Evolutionary conservation across 2,888 invertebrate genomes (phyloP).

Genomic region (Ethmia dodecea): DNA sequence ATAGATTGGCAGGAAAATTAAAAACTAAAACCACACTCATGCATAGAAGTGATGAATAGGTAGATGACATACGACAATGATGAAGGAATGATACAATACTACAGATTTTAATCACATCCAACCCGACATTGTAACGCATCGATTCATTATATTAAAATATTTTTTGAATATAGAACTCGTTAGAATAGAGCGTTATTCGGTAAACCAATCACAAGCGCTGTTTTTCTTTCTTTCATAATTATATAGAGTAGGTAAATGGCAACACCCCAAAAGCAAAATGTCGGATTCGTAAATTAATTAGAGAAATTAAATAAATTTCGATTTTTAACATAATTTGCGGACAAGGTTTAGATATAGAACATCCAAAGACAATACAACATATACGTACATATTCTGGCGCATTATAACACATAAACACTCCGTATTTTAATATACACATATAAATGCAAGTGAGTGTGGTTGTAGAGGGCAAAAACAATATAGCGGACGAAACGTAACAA

Average conservation of each 20-base stretch:
- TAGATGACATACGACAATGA: slow-evolving; percentile 7
- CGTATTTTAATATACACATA: slow-evolving; percentile 26
- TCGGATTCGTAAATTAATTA: slow-evolving; percentile 53
- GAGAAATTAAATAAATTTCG: slow-evolving; percentile 17
- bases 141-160: slow-evolving; percentile 17
- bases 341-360: slow-evolving; percentile 27
- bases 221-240: slow-evolving; percentile 30
- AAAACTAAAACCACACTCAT: slow-evolving; percentile 71
- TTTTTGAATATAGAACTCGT: slow-evolving; percentile 31
- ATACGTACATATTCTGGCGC: slow-evolving; percentile 16
- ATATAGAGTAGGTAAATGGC: slow-evolving; percentile 60
- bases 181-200: slow-evolving; percentile 64
- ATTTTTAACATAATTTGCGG: slow-evolving; percentile 23
- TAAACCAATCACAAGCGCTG: slow-evolving; percentile 75
- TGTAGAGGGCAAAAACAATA: slow-evolving; percentile 51
- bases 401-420: slow-evolving; percentile 14
- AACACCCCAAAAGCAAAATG: slow-evolving; percentile 67
- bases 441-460: slow-evolving; percentile 77
- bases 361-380: slow-evolving; percentile 24
- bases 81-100: slow-evolving; percentile 33
- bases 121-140: slow-evolving; percentile 62
- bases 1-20: slow-evolving; percentile 18
- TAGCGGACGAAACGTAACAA: slow-evolving; percentile 50
- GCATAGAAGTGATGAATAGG: slow-evolving; percentile 55
- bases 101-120: slow-evolving; percentile 42